Conservation (phyloP, 2,797 vertebrate species). For the Sphenopsis melanotis region DNA sequence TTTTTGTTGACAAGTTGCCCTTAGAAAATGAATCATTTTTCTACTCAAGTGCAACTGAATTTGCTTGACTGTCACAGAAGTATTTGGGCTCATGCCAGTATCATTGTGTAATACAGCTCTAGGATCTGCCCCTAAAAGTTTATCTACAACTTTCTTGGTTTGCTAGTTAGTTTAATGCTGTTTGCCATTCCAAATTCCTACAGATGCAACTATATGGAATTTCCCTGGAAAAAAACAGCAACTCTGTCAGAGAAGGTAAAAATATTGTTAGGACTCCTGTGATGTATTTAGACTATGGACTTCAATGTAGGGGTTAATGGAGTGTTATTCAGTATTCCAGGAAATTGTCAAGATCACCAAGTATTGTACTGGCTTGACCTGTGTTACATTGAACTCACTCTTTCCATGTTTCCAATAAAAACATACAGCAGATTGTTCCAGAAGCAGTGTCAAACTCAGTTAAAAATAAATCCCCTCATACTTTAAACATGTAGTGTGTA, state of each 20-base stretch:
- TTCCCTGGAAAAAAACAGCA: neutral
- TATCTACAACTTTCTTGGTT: neutral
- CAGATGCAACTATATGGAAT: neutral
- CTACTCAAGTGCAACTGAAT: neutral
- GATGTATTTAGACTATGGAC: neutral
- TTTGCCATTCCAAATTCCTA: neutral
- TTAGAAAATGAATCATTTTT: neutral
- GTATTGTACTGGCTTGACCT: conserved; percentile 58
- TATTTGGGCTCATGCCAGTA: neutral
- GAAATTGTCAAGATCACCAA: conserved; percentile 66
- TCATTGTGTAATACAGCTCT: neutral
- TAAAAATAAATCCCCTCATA: conserved; percentile 55
- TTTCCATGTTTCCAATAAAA: conserved; percentile 71
- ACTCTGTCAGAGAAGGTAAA: neutral
- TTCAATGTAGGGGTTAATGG: conserved; percentile 54
- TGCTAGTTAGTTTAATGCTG: neutral
- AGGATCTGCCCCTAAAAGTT: neutral
- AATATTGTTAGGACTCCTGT: neutral
- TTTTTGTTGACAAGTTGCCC: neutral
- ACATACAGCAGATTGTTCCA: conserved; percentile 56
- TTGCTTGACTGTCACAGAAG: neutral
- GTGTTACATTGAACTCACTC: conserved; percentile 47
- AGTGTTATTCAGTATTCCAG: conserved; percentile 61
- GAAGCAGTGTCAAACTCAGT: conserved; percentile 60
- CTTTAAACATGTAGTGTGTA: neutral